Conservation (phyloP, 2,113 vertebrate genomes). For the Bothrops jararaca region DNA sequence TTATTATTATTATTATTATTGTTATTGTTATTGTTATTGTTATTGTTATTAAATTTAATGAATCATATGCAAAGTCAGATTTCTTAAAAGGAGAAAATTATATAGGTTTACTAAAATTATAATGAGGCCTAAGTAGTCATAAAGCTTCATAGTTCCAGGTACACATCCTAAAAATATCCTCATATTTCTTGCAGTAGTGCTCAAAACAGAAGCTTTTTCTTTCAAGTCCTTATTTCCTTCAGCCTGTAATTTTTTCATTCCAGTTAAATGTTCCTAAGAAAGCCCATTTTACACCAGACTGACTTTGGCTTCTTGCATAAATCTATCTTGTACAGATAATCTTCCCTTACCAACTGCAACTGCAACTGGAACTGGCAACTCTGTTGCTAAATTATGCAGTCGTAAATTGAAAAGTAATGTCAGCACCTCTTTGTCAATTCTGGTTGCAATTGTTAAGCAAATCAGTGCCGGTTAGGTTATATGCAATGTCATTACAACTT, state of each 20-base stretch:
- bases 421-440: neutral
- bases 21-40: too few species aligned
- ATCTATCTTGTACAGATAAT: neutral
- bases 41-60: neutral
- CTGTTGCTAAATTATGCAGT: neutral
- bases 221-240: neutral
- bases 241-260: neutral
- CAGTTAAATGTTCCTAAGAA: neutral
- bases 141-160: neutral
- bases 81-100: neutral
- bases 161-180: neutral
- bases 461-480: neutral
- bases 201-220: neutral
- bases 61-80: neutral
- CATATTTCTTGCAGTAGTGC: neutral
- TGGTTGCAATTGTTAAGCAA: neutral
- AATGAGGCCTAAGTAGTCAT: neutral
- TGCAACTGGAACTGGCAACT: neutral
- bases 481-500: neutral
- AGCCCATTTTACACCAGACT: neutral
- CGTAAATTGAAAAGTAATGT: neutral
- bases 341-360: neutral
- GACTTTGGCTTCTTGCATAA: neutral
- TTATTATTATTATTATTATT: too few species aligned
- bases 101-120: neutral